A percentile compares a stretch with the other conserved stretches of the same genome.
phyloP scores from a whole-genome alignment of 2,797 vertebrate genomes.

The Mus minutoides region DNA sequence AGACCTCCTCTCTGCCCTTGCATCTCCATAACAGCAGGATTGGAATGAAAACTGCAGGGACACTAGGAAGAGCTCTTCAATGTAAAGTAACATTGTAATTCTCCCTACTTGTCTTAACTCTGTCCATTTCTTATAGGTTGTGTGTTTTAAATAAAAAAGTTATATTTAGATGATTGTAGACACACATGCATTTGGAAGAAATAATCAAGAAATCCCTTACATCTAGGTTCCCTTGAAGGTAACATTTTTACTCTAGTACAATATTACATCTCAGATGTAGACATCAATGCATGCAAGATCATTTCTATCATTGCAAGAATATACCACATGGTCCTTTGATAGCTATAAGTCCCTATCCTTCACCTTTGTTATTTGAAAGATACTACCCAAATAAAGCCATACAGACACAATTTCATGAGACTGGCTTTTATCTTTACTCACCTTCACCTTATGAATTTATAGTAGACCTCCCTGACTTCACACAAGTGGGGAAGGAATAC shows the following conservation, averaged over 20 bases:
- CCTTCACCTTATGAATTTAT: neutral
- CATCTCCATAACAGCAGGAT: constrained; percentile 24
- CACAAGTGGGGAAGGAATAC: neutral
- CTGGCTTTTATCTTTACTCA: constrained; percentile 15
- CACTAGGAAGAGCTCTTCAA: constrained; percentile 2
- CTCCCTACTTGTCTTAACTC: constrained; percentile 17
- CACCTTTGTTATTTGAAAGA: neutral
- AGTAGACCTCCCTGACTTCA: neutral
- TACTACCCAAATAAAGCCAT: neutral
- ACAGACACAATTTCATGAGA: neutral
- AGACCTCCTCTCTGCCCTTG: neutral
- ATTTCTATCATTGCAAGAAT: neutral
- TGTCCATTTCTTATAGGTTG: neutral
- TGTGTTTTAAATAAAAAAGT: neutral
- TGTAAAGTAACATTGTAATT: constrained; percentile 30
- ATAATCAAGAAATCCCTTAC: constrained; percentile 1
- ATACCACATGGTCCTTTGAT: neutral
- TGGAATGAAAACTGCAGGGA: constrained; percentile 47
- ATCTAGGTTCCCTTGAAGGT: neutral
- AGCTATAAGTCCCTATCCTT: neutral
- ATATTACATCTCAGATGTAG: neutral
- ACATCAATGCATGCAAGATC: neutral
- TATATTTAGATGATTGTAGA: neutral
- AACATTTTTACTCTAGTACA: constrained; percentile 3
- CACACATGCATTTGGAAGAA: constrained; percentile 5